Evolutionary conservation across 1,140 invertebrate species (phyloP).

Genomic region (Sycophila sp.): DNA sequence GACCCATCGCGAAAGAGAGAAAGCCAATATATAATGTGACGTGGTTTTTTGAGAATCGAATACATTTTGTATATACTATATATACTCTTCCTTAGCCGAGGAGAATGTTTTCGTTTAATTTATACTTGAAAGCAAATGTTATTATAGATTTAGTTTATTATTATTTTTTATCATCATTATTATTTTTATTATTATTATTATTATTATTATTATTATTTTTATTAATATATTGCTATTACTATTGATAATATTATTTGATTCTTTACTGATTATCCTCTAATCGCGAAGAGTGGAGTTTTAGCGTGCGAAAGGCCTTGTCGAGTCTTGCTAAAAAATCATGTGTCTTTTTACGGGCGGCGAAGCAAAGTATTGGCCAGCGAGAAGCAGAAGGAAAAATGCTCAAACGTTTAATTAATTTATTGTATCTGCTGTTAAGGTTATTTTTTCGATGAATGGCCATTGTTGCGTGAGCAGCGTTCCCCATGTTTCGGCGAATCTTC

Average conservation of each 20-base stretch:
- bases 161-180: slow-evolving; percentile 42
- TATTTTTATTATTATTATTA: slow-evolving; percentile 44
- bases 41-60: slow-evolving; percentile 57
- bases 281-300: not conserved
- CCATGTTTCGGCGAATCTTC: too few species aligned
- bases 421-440: too few species aligned
- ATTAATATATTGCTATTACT: slow-evolving; percentile 36
- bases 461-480: too few species aligned
- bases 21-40: slow-evolving; percentile 43
- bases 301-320: not conserved
- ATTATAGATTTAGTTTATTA: slow-evolving; percentile 43
- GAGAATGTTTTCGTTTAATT: slow-evolving; percentile 58
- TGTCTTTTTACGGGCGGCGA: not conserved
- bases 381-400: not conserved
- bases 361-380: too few species aligned
- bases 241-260: slow-evolving; percentile 39
- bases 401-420: too few species aligned
- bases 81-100: slow-evolving; percentile 47
- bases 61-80: slow-evolving; percentile 58
- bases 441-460: too few species aligned
- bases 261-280: slow-evolving; percentile 17
- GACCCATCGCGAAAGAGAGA: slow-evolving; percentile 28
- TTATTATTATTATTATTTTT: slow-evolving; percentile 41
- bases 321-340: slow-evolving; percentile 11
- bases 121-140: slow-evolving; percentile 55